Evolutionary conservation across 2,113 vertebrate genomes (phyloP).

Genomic region (Hemibagrus wyckioides): DNA sequence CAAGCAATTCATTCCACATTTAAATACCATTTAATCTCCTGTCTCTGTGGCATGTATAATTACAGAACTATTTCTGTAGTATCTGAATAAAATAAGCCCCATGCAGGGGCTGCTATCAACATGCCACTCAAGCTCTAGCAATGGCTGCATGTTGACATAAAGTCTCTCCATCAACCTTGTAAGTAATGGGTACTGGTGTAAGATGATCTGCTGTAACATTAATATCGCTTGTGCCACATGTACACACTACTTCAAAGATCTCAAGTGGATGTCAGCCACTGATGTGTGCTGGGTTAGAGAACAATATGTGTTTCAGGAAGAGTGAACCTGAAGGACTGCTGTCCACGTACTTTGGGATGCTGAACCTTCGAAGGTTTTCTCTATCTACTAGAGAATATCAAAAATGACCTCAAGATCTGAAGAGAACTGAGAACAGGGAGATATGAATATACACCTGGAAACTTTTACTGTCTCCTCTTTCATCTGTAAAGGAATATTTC

Average conservation of each 20-base stretch:
- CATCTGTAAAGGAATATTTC: neutral
- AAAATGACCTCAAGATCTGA: neutral
- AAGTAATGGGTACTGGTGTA: constrained; percentile 60
- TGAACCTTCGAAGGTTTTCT: constrained; percentile 15
- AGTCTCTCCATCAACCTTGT: constrained; percentile 53
- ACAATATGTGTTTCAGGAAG: constrained; percentile 52
- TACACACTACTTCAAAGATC: constrained; percentile 66
- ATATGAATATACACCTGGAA: neutral
- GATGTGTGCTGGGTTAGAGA: constrained; percentile 49
- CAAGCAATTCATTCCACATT: constrained; percentile 39
- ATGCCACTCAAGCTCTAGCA: constrained; percentile 39
- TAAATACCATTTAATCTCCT: constrained; percentile 43
- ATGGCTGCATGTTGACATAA: neutral
- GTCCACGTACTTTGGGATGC: constrained; percentile 1
- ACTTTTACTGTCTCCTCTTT: neutral
- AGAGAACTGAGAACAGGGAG: neutral
- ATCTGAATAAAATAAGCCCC: constrained; percentile 38
- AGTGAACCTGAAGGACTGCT: constrained; percentile 45
- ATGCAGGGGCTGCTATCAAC: constrained; percentile 26
- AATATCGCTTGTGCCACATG: constrained; percentile 65
- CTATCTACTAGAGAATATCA: constrained; percentile 8
- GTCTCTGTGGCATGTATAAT: constrained; percentile 41
- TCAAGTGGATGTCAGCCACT: constrained; percentile 65
- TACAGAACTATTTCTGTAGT: constrained; percentile 41
- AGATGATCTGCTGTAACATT: constrained; percentile 65